These are phyloP conservation scores for Conomelus anceps DNA, from an alignment of 2,888 invertebrate genomes.

Conservation along the genomic window DNA sequence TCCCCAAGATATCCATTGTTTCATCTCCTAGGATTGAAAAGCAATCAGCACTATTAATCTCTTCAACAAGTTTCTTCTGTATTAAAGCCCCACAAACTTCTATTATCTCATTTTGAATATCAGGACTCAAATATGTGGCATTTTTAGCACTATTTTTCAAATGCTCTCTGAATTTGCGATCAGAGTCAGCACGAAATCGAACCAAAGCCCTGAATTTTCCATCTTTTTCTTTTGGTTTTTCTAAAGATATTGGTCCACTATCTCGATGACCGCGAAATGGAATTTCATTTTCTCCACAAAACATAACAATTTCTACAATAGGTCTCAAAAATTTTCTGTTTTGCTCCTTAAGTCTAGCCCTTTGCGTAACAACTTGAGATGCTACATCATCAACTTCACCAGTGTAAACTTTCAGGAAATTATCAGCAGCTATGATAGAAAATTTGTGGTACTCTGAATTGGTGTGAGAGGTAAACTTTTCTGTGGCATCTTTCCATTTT, in stretches of 20 bases:
- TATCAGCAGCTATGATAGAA: slow-evolving; percentile 1
- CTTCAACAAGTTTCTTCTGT: slow-evolving; percentile 20
- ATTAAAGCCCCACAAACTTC: slow-evolving; percentile 20
- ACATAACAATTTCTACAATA: slow-evolving; percentile 9
- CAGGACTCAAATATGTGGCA: slow-evolving; percentile 28
- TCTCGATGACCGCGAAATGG: slow-evolving; percentile 17
- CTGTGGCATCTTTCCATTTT: neutral
- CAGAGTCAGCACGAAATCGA: neutral
- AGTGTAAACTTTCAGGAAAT: neutral
- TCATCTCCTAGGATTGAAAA: slow-evolving; percentile 32
- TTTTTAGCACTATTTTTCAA: slow-evolving; percentile 16
- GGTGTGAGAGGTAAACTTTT: neutral
- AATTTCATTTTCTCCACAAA: slow-evolving; percentile 19
- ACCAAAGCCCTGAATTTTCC: neutral
- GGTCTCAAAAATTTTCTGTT: slow-evolving; percentile 7
- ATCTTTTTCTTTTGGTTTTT: slow-evolving; percentile 20
- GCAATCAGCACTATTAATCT: slow-evolving; percentile 20
- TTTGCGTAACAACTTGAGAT: neutral
- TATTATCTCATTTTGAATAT: slow-evolving; percentile 32
- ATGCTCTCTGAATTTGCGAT: no score
- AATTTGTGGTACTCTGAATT: neutral
- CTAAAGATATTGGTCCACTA: slow-evolving; percentile 10
- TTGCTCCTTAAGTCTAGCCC: neutral
- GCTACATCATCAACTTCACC: slow-evolving; percentile 5
- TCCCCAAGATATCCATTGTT: slow-evolving; percentile 29